Base-by-base conservation (phyloP, 2,797 vertebrate species). In the Lophura swinhoii region DNA sequence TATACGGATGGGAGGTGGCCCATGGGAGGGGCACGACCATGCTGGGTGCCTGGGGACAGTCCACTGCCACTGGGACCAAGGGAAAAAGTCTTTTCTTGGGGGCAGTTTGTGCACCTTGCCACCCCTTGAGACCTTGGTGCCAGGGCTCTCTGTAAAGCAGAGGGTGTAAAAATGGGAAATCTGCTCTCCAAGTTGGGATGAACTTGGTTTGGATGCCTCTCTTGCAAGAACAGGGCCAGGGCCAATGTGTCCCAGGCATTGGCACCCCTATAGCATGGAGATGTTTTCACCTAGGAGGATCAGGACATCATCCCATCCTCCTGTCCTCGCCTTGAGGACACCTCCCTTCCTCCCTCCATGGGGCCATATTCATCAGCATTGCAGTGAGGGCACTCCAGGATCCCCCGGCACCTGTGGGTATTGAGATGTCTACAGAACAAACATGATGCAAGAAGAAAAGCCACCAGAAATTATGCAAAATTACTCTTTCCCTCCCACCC, bases 391-490 rank as follows among this genome's bases (percentile, higher is more conserved):
- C 49, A 71, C 22, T 71, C 53, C 22, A 31, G 1, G 2, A 51
- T 72, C 15, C 51, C 33, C 20, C 0, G 0, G 67, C 20, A 64
- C 28, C 39, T 14, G 6, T 5, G 7, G 39, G 39, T 39, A 35
- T 11, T 14, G 35, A 76, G 26, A 24, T 70, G 24, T 16, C 26
- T 1, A 8, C 6, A 28, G 13, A 51, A 49, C 77, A 85, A 13
- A 3, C 31, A 6, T 28, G 66, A 81, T 1, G 16, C 87, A 33
- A 71, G 39, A 51, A 82, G 41, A 48, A 93, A 31, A 24, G 67
- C 62, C 14, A 51, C 7, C 10, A 51, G 67, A 75, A 85, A 92
- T 58, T 6, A 91, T 75, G 85, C 82, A 92, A 75, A 92, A 48
- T 31, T 72, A 33, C 66, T 51, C 88, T 48, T 48, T 35, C 73